A percentile compares a stretch with the other conserved stretches of the same genome.
Evolutionary conservation across 2,888 invertebrate genomes (phyloP).

Genomic region (Serripes groenlandicus): DNA sequence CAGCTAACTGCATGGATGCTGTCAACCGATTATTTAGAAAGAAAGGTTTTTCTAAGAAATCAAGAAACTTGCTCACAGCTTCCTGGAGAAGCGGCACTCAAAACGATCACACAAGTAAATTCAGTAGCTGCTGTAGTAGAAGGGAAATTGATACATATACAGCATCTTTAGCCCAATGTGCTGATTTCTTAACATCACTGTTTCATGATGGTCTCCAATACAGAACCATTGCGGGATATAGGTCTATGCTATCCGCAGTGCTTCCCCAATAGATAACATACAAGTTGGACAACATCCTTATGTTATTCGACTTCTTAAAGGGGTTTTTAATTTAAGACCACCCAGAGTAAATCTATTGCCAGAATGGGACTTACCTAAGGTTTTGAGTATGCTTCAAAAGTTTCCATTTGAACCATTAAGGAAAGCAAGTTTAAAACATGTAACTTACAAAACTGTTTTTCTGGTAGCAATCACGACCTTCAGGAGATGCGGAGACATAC

Average conservation of each 20-base stretch:
- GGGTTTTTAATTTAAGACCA: slow-evolving; percentile 35
- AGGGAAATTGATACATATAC: slow-evolving; percentile 41
- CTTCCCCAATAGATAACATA: slow-evolving; percentile 26
- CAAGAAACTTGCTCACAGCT: slow-evolving; percentile 43
- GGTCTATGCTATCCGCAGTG: slow-evolving; percentile 27
- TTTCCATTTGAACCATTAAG: slow-evolving; percentile 35
- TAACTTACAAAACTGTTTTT: slow-evolving; percentile 30
- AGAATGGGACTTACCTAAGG: slow-evolving; percentile 35
- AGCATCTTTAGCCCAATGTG: slow-evolving; percentile 38
- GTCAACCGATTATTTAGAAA: slow-evolving; percentile 29
- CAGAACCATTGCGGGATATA: slow-evolving; percentile 24
- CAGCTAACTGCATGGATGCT: slow-evolving; percentile 38
- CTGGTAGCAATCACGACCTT: no score
- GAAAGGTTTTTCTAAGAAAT: slow-evolving; percentile 30
- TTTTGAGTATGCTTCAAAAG: neutral
- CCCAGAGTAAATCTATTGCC: slow-evolving; percentile 15
- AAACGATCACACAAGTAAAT: slow-evolving; percentile 38
- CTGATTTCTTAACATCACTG: slow-evolving; percentile 41
- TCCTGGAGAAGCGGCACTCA: slow-evolving; percentile 39
- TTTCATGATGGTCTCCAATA: slow-evolving; percentile 32
- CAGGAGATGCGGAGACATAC: slow-evolving; percentile 20
- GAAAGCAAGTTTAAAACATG: slow-evolving; percentile 25
- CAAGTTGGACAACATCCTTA: slow-evolving; percentile 40
- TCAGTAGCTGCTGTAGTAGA: slow-evolving; percentile 40
- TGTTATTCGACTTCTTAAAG: slow-evolving; percentile 24